Conservation (phyloP, 2,888 invertebrate genomes). For the Eristalis arbustorum region DNA sequence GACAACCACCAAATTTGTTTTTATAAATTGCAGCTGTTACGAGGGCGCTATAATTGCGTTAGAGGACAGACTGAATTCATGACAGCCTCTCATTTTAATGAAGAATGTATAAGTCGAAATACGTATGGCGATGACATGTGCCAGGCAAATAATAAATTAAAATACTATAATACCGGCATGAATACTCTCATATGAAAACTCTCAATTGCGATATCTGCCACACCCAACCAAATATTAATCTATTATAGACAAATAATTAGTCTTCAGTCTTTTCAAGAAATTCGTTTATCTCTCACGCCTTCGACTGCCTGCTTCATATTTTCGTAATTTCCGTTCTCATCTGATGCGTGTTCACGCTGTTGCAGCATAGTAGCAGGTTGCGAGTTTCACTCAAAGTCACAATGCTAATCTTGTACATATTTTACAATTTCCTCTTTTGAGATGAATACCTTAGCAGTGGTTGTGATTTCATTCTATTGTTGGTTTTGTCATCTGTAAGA, state of each 20-base stretch:
- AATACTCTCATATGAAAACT: too few species aligned
- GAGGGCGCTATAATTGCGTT: background rate
- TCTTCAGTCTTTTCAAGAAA: too few species aligned
- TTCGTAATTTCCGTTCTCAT: background rate
- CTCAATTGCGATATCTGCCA: too few species aligned
- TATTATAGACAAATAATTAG: too few species aligned
- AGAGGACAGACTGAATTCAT: background rate
- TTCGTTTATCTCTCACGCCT: background rate
- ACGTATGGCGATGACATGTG: too few species aligned
- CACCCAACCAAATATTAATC: too few species aligned
- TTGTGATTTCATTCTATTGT: background rate
- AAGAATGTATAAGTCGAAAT: too few species aligned
- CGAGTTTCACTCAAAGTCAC: background rate
- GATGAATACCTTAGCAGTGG: background rate
- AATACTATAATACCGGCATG: too few species aligned
- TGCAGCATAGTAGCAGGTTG: background rate
- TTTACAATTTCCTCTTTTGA: background rate
- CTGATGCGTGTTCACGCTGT: background rate
- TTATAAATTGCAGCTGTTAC: background rate
- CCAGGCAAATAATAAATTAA: too few species aligned
- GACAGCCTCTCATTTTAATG: background rate
- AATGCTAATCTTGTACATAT: background rate
- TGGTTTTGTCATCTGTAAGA: slow-evolving; percentile 30
- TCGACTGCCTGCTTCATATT: background rate
- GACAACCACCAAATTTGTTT: background rate